Evolutionary conservation across 2,113 vertebrate genomes (phyloP).

Genomic region (Crotalus viridis): DNA sequence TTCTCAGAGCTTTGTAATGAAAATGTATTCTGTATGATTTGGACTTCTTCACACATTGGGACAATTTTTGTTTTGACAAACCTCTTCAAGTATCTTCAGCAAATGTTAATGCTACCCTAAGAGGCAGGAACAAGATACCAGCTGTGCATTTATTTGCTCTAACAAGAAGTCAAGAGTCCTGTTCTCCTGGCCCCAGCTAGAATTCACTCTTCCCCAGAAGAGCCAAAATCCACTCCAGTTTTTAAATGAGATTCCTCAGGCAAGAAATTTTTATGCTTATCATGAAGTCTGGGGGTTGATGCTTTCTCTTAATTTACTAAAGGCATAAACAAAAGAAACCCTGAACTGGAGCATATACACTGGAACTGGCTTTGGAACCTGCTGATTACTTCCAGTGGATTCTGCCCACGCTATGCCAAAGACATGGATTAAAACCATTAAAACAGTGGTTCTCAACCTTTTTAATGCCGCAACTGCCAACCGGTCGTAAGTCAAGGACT

Average conservation of each 20-base stretch:
- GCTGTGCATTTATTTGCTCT: rapidly evolving
- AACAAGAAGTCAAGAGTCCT: background rate
- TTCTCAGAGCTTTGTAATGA: background rate
- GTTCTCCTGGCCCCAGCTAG: background rate
- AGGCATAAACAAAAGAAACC: background rate
- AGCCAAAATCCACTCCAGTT: background rate
- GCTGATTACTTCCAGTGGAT: background rate
- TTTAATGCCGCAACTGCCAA: no score
- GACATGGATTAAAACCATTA: background rate
- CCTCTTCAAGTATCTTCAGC: background rate
- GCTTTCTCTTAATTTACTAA: constrained; percentile 14
- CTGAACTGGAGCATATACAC: background rate
- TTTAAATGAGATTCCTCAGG: background rate
- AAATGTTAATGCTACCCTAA: background rate
- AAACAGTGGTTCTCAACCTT: no score
- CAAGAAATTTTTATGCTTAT: background rate
- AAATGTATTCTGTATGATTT: background rate
- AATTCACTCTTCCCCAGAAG: background rate
- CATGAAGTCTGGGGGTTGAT: background rate
- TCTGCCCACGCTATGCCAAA: background rate
- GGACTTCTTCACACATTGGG: background rate
- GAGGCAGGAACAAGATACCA: background rate
- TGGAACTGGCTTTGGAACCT: background rate
- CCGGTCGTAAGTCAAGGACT: no score
- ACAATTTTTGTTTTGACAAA: background rate